Evolutionary conservation across 1,140 invertebrate species (phyloP), one percentile per base, ranked within the genome.

Genomic region (Caerostris darwini): DNA sequence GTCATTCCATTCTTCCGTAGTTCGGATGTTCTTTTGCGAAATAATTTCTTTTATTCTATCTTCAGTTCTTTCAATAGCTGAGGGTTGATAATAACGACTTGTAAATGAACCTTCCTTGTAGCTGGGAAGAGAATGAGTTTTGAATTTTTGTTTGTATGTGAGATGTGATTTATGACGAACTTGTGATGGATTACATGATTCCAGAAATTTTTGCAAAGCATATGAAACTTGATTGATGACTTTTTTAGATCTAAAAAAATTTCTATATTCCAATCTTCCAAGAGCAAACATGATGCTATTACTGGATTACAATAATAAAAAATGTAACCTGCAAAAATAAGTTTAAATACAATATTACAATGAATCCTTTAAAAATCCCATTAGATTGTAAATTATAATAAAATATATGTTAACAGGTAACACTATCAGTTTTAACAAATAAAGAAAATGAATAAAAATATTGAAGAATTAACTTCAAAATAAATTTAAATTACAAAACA

Each of bases 1-100:
- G 3, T 92, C 90, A 57, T 59, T 19, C 90, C 90, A 92, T 8
- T 92, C 81, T 12, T 61, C 53, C 64, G 7, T 19, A 5, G 77
- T 83, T 8, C 4, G 7, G 17, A 59, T 56, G 5, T 17, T 10
- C 7, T n/a, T 64, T 6, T 59, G 4, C 2, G 14, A 83, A 7
- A 92, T 12, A 10, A 53, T 53, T 8, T 64, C 54, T 56, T 92
- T 83, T 2, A 92, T 54, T 85, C 17, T 83, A 10, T 59, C 34
- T n/a, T 92, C 81, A 7, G 59, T 77, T 10, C 8, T 54, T 92
- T 92, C 90, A 83, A 83, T 61, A 50, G 50, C 0, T 8, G 90
- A 19, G 17, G 10, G 7, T 3, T 58, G 58, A 67, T n/a, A 14
- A 14, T 83, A 92, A 7, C 53, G 57, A 64, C 90, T 92, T 3